Evolutionary conservation across 2,113 vertebrate species (phyloP), one percentile per base, ranked within the genome.

Genomic region (Dinomys branickii): DNA sequence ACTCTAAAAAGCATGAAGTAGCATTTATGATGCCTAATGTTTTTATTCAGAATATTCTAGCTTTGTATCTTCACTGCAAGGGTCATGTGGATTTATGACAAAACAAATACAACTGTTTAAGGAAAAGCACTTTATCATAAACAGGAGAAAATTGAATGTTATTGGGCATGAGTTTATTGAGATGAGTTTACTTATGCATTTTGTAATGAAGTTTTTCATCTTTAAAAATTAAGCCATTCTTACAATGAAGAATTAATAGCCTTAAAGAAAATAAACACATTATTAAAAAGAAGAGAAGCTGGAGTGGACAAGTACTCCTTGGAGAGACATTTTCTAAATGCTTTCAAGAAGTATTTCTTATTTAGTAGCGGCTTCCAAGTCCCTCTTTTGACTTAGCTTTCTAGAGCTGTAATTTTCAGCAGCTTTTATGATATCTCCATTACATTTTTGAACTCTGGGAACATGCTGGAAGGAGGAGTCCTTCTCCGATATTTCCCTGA

Each of bases 321-420:
- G 83, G 61, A 58, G 26, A 84, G 38, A 92, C 87, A 71, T 16
- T 65, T 26, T 92, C 58, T 77, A 59, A 86, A 65, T 41, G 0
- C 22, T 87, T 94, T 94, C 17, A 83, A 50, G 59, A 89, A 73
- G 16, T 82, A 26, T 28, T 63, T 80, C 69, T 88, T 54, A 44
- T 67, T 91, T 89, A 54, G n/a, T 90, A 26, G 13, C 88, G 11
- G 7, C 30, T 78, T 96, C 44, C 35, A 80, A 71, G 11, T 54
- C 92, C 35, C 86, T 52, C 69, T 87, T 54, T 91, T 86, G 52
- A 90, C 22, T 24, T 92, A 96, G 47, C 59, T 86, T 90, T 86
- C 67, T 52, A 84, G 35, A 88, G 14, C 28, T 85, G 5, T 69
- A 85, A 58, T 78, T 89, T 95, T 75, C 59, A 88, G 90, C 24